Evolutionary conservation across 2,888 invertebrate species (phyloP), one percentile per base, ranked within the genome.

Genomic region (Diaperis boleti): DNA sequence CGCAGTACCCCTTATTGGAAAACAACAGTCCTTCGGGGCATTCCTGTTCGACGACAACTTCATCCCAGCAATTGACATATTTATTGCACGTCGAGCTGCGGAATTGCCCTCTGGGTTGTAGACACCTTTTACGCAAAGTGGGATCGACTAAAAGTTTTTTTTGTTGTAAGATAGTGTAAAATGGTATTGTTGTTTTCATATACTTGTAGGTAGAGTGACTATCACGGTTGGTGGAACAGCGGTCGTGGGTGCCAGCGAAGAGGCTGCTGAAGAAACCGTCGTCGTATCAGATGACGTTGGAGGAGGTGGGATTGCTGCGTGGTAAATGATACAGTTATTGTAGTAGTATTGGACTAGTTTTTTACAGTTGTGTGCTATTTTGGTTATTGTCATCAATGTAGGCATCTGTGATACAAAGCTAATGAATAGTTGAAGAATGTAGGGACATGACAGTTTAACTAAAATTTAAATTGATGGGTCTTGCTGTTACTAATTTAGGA

Each of bases 11-110:
- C 37, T 83, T 81, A 0, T 86, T 86, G 6, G 73, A 73, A 78
- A 90, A 90, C 37, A 87, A 74, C 4, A 90, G 75, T 0, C 87
- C 88, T 13, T 81, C 79, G 0, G 90, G 89, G 65, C 90, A 91
- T 29, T 86, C 85, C 74, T 89, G 87, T 71, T 90, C 90, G 14
- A 87, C 82, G 0, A 86, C 88, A 69, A 85, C 84, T 0, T 87
- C 89, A 69, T 90, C 89, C 90, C 90, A 90, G 74, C 90, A 91
- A 77, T 90, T 89, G 7, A 90, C 74, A 76, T 87, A 91, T 71
- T 85, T 87, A 39, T 84, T 84, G 71, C 90, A 91, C 5, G 83
- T 78, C 0, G 84, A 83, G 4, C 87, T 87, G 0, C 89, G 85
- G 66, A 89, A 88, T 73, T 89, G 89, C 5, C 89, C 86, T 44